Conservation (phyloP, 2,113 vertebrate genomes). For the Periophthalmus modestus region DNA sequence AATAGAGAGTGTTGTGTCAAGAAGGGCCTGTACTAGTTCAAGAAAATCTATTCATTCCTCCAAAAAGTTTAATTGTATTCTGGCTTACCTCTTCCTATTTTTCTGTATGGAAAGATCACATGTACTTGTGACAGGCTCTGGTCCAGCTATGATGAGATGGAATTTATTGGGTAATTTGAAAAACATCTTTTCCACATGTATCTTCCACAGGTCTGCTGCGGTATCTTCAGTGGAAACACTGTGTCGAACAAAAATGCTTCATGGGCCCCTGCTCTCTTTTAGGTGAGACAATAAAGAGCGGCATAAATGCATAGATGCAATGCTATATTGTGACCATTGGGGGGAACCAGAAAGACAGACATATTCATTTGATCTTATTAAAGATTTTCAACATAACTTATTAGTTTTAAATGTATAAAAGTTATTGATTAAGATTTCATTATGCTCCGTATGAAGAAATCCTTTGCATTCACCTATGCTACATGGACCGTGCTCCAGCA, state of each 20-base stretch:
- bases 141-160: background rate
- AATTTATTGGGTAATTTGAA: constrained; percentile 8
- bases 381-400: too few species aligned
- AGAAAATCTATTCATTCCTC: too few species aligned
- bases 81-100: background rate
- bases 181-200: constrained; percentile 10
- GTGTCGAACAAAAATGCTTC: background rate
- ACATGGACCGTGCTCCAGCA: too few species aligned
- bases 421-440: too few species aligned
- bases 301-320: background rate
- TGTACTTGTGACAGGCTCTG: background rate
- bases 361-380: too few species aligned
- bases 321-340: background rate
- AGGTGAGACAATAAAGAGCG: background rate
- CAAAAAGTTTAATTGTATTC: background rate
- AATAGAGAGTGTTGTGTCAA: background rate
- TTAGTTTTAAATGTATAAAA: constrained; percentile 5
- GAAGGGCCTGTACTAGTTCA: background rate
- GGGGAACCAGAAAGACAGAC: background rate
- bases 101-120: background rate
- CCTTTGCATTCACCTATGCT: too few species aligned
- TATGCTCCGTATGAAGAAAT: too few species aligned
- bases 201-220: constrained; percentile 5
- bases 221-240: constrained; percentile 8
- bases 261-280: background rate